These are phyloP conservation scores for Sycobia sp. DNA, from an alignment of 1,140 invertebrate species.

Conservation along the genomic window DNA sequence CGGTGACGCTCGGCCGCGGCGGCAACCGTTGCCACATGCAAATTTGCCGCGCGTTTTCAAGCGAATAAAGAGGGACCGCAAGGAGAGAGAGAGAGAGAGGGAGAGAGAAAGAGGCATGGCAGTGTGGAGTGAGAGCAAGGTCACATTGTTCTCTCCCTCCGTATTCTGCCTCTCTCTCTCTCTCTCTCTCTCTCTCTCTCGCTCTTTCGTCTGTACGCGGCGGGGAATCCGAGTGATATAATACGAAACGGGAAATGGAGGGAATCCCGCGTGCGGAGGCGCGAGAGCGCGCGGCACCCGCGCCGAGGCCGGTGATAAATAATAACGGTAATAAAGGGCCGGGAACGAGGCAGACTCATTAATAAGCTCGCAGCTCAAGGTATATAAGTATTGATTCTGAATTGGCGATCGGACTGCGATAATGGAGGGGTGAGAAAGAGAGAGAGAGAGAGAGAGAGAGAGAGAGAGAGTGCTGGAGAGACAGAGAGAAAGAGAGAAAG, in stretches of 20 bases:
- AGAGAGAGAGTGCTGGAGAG: too few relatives aligned
- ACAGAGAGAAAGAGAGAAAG: too few relatives aligned
- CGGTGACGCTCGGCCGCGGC: constrained; percentile 10
- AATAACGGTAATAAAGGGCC: constrained; percentile 51
- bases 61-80: constrained; percentile 10
- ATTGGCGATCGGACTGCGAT: constrained; percentile 42
- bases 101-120: not conserved
- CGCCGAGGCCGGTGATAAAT: too few relatives aligned
- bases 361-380: constrained; percentile 44
- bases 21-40: constrained; percentile 35
- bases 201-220: constrained; percentile 11
- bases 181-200: too few relatives aligned
- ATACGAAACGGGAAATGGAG: too few relatives aligned
- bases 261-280: not conserved
- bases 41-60: constrained; percentile 10
- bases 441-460: too few relatives aligned
- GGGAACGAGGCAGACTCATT: constrained; percentile 44
- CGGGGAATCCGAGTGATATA: not conserved
- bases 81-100: constrained; percentile 15
- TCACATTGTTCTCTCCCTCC: constrained; percentile 44
- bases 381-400: constrained; percentile 47
- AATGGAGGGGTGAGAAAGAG: too few relatives aligned
- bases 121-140: too few relatives aligned
- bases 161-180: too few relatives aligned
- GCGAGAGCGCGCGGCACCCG: not conserved